These are phyloP conservation scores for Hesperophylax magnus DNA, from an alignment of 1,140 invertebrate genomes.

Conservation along the genomic window DNA sequence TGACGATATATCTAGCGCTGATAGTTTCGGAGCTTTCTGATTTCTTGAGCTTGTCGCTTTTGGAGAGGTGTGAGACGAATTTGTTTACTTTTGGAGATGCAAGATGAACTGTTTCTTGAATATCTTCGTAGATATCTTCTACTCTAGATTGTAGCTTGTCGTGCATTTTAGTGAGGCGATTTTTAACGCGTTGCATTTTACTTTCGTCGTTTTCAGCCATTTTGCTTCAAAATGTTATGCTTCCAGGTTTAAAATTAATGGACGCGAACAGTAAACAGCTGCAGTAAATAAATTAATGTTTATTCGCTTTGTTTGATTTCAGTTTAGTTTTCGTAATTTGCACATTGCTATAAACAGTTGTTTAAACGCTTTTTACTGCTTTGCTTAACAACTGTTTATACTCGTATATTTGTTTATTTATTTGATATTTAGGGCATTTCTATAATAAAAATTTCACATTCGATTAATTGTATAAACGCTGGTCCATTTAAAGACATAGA, in stretches of 20 bases:
- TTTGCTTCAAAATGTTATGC: not conserved
- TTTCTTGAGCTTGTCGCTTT: conserved; percentile 49
- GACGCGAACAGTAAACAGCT: not conserved
- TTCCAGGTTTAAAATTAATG: not conserved
- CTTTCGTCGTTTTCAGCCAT: conserved; percentile 57
- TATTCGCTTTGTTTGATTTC: not conserved
- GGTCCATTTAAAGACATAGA: too few species aligned
- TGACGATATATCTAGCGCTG: not conserved
- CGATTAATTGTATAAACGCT: too few species aligned
- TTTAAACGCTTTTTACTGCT: too few species aligned
- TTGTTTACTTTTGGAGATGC: conserved; percentile 44
- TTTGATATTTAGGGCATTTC: too few species aligned
- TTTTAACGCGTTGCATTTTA: conserved; percentile 65
- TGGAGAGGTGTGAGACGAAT: conserved; percentile 65
- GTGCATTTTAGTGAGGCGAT: conserved; percentile 63
- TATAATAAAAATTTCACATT: too few species aligned
- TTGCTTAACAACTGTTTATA: too few species aligned
- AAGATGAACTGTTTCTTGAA: conserved; percentile 64
- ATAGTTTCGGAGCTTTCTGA: conserved; percentile 27
- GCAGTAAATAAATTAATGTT: too few species aligned
- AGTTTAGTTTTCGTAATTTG: conserved; percentile 15
- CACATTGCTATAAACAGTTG: not conserved
- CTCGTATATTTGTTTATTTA: too few species aligned
- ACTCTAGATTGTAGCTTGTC: conserved; percentile 66
- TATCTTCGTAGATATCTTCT: conserved; percentile 66